These are phyloP conservation scores for Apostichopus leukothele DNA, from an alignment of 53 echinoderm and acorn worm genomes.

Conservation along the genomic window DNA sequence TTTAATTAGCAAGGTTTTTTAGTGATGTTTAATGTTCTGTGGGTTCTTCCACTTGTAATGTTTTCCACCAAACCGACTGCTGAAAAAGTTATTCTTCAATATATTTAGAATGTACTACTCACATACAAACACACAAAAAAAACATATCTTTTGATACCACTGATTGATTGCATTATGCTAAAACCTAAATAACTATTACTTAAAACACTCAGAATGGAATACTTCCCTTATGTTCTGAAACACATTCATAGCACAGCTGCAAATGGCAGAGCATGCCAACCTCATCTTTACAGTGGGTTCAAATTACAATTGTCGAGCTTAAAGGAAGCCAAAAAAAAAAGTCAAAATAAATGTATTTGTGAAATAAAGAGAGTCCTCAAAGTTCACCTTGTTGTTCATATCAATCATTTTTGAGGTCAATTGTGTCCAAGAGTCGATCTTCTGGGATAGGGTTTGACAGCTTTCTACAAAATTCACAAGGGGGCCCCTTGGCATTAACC, in stretches of 20 bases:
- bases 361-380: background rate
- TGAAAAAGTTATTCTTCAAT: too few species aligned
- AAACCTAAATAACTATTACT: background rate
- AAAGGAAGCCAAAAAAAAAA: background rate
- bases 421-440: conserved; percentile 2
- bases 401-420: conserved; percentile 39
- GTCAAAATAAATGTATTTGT: conserved; percentile 11
- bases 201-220: background rate
- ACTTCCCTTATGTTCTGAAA: background rate
- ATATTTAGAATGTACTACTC: too few species aligned
- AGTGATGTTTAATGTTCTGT: too few species aligned
- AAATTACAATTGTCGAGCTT: background rate
- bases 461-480: background rate
- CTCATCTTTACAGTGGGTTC: background rate
- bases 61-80: too few species aligned
- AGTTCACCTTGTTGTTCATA: conserved; percentile 14
- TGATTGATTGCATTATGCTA: background rate
- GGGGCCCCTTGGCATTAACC: conserved; percentile 25
- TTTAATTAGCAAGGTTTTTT: too few species aligned
- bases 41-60: too few species aligned
- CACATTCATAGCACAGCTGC: background rate
- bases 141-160: too few species aligned
- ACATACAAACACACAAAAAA: too few species aligned
- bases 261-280: background rate
- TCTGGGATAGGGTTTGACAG: conserved; percentile 19